Evolutionary conservation across 2,113 vertebrate genomes (phyloP).

Genomic region (Scomber scombrus): DNA sequence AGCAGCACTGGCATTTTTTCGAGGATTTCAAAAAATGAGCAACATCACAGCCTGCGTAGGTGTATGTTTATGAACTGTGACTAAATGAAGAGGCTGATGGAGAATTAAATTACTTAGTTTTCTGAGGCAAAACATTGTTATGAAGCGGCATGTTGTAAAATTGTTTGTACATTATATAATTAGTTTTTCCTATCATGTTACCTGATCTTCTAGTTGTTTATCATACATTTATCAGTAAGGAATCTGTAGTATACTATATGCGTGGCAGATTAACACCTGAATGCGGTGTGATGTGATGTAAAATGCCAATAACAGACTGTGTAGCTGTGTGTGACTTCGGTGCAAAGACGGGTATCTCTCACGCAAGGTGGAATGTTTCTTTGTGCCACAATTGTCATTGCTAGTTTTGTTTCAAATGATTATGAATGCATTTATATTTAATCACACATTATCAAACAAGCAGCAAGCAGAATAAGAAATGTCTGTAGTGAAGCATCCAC

Average conservation of each 20-base stretch:
- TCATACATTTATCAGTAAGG: neutral
- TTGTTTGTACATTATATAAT: too few relatives aligned
- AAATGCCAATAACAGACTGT: neutral
- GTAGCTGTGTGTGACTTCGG: too few relatives aligned
- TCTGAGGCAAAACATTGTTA: too few relatives aligned
- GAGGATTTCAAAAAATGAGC: too few relatives aligned
- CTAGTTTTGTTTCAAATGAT: neutral
- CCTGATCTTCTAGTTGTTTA: neutral
- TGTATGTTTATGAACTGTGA: too few relatives aligned
- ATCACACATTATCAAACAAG: neutral
- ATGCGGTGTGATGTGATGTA: neutral
- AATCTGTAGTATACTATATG: neutral
- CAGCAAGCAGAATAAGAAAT: neutral
- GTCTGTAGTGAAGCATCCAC: neutral
- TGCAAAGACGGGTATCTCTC: too few relatives aligned
- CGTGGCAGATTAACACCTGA: neutral
- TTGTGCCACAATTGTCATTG: neutral
- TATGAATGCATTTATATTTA: neutral
- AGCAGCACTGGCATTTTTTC: too few relatives aligned
- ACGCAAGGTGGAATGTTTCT: neutral
- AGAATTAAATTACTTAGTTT: too few relatives aligned
- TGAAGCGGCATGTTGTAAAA: too few relatives aligned
- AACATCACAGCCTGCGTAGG: too few relatives aligned
- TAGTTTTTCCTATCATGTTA: neutral
- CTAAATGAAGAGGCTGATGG: too few relatives aligned